Evolutionary conservation across 2,113 vertebrate genomes (phyloP).

Genomic region (Buteo buteo): DNA sequence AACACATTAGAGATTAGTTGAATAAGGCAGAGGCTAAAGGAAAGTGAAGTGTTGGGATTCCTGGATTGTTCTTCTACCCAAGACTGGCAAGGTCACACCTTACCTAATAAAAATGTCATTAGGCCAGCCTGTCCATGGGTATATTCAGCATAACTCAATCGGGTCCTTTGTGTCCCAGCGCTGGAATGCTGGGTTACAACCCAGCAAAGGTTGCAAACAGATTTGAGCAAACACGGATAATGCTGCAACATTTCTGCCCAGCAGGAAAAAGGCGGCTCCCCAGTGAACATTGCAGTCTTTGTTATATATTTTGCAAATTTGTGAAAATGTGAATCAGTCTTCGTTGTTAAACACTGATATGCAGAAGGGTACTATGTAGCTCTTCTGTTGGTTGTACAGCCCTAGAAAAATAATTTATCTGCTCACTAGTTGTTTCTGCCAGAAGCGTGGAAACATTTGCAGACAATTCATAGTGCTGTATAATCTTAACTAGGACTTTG

Average conservation of each 20-base stretch:
- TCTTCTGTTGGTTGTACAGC: neutral
- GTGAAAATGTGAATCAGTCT: neutral
- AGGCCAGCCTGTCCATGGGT: neutral
- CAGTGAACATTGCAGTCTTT: neutral
- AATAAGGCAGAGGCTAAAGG: neutral
- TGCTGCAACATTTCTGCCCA: neutral
- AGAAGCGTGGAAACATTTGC: neutral
- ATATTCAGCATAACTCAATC: neutral
- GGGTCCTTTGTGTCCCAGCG: neutral
- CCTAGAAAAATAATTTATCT: neutral
- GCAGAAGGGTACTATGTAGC: neutral
- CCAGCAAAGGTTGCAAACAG: neutral
- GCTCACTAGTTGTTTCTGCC: neutral
- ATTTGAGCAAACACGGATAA: slow-evolving; percentile 41
- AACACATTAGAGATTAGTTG: neutral
- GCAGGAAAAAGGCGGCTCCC: neutral
- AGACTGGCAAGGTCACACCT: neutral
- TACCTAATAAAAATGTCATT: neutral
- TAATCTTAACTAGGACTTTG: neutral
- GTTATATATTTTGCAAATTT: neutral
- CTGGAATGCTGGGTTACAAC: slow-evolving; percentile 15
- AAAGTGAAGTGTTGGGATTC: neutral
- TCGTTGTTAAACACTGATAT: neutral
- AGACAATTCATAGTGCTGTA: neutral
- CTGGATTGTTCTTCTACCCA: neutral